Conservation (phyloP, 2,888 invertebrate genomes). For the Thereva nobilitata region DNA sequence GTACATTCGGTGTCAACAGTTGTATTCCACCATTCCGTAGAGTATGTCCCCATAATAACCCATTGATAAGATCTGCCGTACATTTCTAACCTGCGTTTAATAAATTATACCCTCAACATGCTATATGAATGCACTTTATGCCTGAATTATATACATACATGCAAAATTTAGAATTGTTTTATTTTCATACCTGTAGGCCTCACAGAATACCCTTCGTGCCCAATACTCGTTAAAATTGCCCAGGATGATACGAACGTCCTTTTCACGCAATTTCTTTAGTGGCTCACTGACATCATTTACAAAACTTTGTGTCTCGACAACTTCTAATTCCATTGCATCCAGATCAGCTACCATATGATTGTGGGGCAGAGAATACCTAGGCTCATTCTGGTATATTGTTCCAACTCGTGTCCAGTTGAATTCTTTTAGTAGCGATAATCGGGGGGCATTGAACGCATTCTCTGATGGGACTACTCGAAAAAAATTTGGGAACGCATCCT, state of each 20-base stretch:
- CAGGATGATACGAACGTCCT: conserved; percentile 92
- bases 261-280: conserved; percentile 78
- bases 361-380: conserved; percentile 88
- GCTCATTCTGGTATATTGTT: conserved; percentile 95
- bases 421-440: conserved; percentile 81
- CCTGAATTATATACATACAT: background rate
- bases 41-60: conserved; percentile 90
- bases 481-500: conserved; percentile 92
- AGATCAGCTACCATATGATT: conserved; percentile 85
- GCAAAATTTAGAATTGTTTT: conserved; percentile 4
- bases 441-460: conserved; percentile 92
- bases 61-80: conserved; percentile 92
- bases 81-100: conserved; percentile 72
- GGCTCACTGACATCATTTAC: conserved; percentile 84
- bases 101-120: conserved; percentile 6
- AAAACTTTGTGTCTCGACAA: conserved; percentile 89
- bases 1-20: conserved; percentile 68
- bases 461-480: conserved; percentile 96
- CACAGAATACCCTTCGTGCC: conserved; percentile 87
- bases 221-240: conserved; percentile 95
- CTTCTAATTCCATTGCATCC: conserved; percentile 77
- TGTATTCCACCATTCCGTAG: conserved; percentile 73
- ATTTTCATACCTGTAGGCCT: conserved; percentile 72
- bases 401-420: conserved; percentile 99
- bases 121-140: background rate